A percentile compares a stretch with the other conserved stretches of the same genome.
These are phyloP conservation scores for Nothobranchius furzeri DNA, from an alignment of 2,113 vertebrate genomes.

Conservation along the genomic window DNA sequence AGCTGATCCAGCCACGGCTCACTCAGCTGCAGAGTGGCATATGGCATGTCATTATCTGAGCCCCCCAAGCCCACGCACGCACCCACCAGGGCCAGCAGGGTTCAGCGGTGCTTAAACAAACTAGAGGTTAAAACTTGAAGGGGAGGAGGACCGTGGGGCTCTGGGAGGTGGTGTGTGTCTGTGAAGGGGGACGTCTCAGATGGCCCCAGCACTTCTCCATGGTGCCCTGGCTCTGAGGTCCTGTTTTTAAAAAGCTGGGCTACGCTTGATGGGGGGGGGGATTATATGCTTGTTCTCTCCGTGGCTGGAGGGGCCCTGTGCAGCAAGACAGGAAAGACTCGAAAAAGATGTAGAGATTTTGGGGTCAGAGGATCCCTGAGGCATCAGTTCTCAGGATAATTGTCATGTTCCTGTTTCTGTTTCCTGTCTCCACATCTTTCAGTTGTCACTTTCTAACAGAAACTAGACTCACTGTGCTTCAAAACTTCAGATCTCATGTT, in stretches of 20 bases:
- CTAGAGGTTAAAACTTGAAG: conserved; percentile 73
- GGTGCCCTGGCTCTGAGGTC: conserved; percentile 59
- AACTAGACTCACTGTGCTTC: conserved; percentile 40
- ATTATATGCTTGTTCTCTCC: conserved; percentile 60
- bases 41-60: conserved; percentile 71
- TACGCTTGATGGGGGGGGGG: conserved; percentile 68
- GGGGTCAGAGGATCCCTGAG: conserved; percentile 68
- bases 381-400: conserved; percentile 80
- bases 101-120: conserved; percentile 80
- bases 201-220: conserved; percentile 53
- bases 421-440: conserved; percentile 49
- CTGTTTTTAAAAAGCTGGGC: conserved; percentile 60
- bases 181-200: conserved; percentile 44
- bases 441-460: conserved; percentile 55
- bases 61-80: conserved; percentile 44
- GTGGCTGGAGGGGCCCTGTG: conserved; percentile 54
- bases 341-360: conserved; percentile 50
- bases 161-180: conserved; percentile 8
- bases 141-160: conserved; percentile 56
- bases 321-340: conserved; percentile 61
- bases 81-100: conserved; percentile 59
- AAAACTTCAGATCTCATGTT: conserved; percentile 29
- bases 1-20: conserved; percentile 59
- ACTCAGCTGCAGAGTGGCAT: conserved; percentile 73
- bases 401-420: conserved; percentile 66